These are phyloP conservation scores for Onchidella celtica DNA, from an alignment of 2,888 invertebrate species.

Conservation along the genomic window DNA sequence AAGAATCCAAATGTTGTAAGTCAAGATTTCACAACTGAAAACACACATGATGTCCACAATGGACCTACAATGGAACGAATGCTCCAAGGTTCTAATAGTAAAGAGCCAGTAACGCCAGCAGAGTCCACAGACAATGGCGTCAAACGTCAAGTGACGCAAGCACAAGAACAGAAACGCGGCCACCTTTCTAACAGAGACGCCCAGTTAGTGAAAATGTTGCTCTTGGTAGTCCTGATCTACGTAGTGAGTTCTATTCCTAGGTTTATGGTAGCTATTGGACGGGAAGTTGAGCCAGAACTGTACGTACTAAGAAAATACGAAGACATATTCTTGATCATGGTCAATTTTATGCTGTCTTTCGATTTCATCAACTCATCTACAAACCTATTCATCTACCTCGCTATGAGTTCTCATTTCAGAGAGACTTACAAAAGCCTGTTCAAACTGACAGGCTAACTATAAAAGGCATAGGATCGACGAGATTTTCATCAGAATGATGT, in stretches of 20 bases:
- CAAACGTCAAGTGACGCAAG: no score
- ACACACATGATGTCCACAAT: no score
- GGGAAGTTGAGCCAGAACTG: conserved; percentile 2
- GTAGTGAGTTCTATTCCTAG: background rate
- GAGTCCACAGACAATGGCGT: no score
- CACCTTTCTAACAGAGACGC: conserved; percentile 11
- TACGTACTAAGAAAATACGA: background rate
- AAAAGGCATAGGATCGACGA: no score
- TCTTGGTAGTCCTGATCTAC: conserved; percentile 1
- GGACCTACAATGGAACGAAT: no score
- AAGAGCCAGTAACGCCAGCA: no score
- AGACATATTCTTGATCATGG: background rate
- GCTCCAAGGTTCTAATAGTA: no score
- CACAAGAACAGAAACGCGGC: no score
- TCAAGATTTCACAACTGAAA: no score
- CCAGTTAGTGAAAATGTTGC: conserved; percentile 25
- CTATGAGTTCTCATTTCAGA: conserved; percentile 34
- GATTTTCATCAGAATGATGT: no score
- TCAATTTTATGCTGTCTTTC: background rate
- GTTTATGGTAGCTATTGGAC: background rate
- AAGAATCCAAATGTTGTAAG: no score
- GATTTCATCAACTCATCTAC: conserved; percentile 5
- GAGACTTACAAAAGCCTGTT: background rate
- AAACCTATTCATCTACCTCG: conserved; percentile 21
- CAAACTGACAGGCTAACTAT: no score